These are phyloP conservation scores for Alectoris magna DNA, from an alignment of 2,797 vertebrate genomes.

Conservation along the genomic window DNA sequence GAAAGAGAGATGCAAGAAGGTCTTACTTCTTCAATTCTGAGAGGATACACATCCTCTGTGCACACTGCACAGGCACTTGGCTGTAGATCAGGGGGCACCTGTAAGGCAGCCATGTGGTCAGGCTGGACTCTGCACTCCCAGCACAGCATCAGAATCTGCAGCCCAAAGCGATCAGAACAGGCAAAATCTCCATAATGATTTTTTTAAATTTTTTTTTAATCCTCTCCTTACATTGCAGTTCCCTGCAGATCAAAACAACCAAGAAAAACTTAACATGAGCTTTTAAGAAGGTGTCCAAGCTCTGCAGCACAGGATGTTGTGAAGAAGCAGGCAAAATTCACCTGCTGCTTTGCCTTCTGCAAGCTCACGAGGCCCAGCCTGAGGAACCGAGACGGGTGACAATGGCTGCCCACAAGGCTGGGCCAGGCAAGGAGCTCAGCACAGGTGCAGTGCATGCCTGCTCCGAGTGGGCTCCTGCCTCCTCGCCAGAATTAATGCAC, in stretches of 20 bases:
- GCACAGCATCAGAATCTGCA: neutral
- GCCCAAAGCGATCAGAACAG: neutral
- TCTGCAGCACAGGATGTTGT: neutral
- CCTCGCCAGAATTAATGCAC: neutral
- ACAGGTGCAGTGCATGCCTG: fast-evolving
- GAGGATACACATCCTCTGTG: neutral
- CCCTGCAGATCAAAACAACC: neutral
- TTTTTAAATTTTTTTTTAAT: too few relatives aligned
- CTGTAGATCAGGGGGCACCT: neutral
- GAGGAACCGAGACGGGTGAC: neutral
- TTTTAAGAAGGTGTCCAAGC: neutral
- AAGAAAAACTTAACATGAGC: neutral
- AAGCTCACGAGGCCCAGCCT: fast-evolving
- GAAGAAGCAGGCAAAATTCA: neutral
- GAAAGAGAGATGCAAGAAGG: neutral
- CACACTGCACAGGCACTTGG: neutral
- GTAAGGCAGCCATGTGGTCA: neutral
- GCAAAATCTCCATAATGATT: fast-evolving
- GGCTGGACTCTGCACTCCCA: neutral
- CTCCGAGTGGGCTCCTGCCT: fast-evolving
- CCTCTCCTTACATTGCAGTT: neutral
- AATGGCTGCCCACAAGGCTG: neutral
- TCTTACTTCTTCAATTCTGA: neutral
- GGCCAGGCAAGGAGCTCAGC: fast-evolving
- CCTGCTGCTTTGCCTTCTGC: neutral